Percentiles rank a stretch among this genome's conserved stretches.
Evolutionary conservation across 2,888 invertebrate genomes (phyloP).

Genomic region (Sinotaia quadrata): DNA sequence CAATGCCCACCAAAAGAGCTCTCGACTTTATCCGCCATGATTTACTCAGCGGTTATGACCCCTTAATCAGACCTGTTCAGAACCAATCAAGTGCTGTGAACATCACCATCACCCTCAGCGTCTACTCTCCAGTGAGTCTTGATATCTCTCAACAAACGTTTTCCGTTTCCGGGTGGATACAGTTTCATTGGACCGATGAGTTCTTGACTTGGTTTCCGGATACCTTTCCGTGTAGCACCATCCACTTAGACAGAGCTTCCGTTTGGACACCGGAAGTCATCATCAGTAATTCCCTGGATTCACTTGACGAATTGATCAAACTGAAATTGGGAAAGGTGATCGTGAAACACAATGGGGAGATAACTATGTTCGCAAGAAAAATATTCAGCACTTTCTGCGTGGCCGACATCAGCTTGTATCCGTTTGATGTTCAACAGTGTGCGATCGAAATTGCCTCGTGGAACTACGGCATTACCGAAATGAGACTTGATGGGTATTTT

Average conservation of each 20-base stretch:
- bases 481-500: too few relatives aligned
- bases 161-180: not conserved
- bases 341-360: not conserved
- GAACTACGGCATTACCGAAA: not conserved
- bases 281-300: not conserved
- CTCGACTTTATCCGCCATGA: too few relatives aligned
- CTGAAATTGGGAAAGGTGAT: not conserved
- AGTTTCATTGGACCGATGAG: not conserved
- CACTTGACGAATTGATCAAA: not conserved
- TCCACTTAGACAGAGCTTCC: not conserved
- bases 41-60: not conserved
- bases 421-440: not conserved
- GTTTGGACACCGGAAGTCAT: not conserved
- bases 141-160: not conserved
- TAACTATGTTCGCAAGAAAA: not conserved
- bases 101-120: constrained; percentile 1
- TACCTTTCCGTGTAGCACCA: not conserved
- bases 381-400: not conserved
- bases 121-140: not conserved
- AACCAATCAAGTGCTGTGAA: not conserved
- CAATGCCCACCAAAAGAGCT: too few relatives aligned
- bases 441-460: not conserved
- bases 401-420: not conserved
- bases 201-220: not conserved
- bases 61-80: not conserved